Conservation (phyloP, 2,797 vertebrate species). For the Sebastes taczanowskii region DNA sequence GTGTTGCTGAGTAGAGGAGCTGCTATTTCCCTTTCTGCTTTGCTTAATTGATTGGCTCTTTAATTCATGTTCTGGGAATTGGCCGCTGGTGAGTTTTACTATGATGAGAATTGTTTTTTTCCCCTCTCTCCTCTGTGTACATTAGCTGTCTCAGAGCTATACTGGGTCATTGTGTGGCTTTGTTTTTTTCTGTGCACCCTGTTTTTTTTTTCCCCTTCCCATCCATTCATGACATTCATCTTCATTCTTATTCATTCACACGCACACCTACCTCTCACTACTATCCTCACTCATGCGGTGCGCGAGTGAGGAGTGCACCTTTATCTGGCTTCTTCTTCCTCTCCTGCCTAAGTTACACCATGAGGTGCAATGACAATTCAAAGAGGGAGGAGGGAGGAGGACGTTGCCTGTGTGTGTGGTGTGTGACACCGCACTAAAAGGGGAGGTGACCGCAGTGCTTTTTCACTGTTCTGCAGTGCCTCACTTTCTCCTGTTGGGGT, state of each 20-base stretch:
- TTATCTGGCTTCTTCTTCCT: slow-evolving; percentile 13
- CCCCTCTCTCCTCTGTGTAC: background rate
- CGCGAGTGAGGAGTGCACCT: background rate
- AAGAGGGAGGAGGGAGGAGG: background rate
- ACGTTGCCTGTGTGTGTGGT: slow-evolving; percentile 12
- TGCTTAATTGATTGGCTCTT: slow-evolving; percentile 70
- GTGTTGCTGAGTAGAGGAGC: slow-evolving; percentile 56
- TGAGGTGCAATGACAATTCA: slow-evolving; percentile 40
- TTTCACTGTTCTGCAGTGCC: slow-evolving; percentile 68
- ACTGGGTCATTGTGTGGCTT: slow-evolving; percentile 8
- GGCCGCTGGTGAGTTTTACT: slow-evolving; percentile 43
- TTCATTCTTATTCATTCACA: slow-evolving; percentile 32
- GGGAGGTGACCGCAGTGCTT: slow-evolving; percentile 79
- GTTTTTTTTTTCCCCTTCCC: background rate
- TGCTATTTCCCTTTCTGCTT: slow-evolving; percentile 52
- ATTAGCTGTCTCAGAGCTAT: slow-evolving; percentile 7
- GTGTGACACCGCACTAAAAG: slow-evolving; percentile 81
- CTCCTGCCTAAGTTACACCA: slow-evolving; percentile 23
- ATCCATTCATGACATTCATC: slow-evolving; percentile 54
- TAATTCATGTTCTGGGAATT: slow-evolving; percentile 67
- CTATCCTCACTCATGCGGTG: background rate
- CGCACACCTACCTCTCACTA: background rate
- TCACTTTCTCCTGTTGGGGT: slow-evolving; percentile 69
- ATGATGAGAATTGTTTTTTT: slow-evolving; percentile 15
- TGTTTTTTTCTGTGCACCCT: background rate